Percentiles rank a stretch among this genome's conserved stretches.
Evolutionary conservation across 2,113 vertebrate species (phyloP).

Genomic region (Melospiza melodia): DNA sequence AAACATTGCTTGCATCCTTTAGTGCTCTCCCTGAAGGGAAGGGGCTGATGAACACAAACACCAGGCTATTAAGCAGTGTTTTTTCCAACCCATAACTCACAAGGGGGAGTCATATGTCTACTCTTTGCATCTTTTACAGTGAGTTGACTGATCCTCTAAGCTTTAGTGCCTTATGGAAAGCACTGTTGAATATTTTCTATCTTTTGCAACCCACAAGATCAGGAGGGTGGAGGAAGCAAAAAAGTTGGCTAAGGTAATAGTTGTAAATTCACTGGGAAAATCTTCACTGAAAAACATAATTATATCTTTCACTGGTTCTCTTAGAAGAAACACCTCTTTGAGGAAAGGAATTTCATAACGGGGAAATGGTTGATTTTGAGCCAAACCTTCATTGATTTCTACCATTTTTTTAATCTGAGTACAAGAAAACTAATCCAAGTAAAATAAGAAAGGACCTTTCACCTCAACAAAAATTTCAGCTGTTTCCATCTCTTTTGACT

Average conservation of each 20-base stretch:
- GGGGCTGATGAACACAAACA: neutral
- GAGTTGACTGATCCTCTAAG: neutral
- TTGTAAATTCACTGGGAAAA: neutral
- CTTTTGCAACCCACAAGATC: neutral
- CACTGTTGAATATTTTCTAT: neutral
- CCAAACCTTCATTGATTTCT: neutral
- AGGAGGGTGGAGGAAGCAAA: neutral
- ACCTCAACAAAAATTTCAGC: neutral
- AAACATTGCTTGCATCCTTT: neutral
- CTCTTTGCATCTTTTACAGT: neutral
- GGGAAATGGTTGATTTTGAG: neutral
- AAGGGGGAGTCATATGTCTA: conserved; percentile 53
- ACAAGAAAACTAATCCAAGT: neutral
- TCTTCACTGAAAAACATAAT: neutral
- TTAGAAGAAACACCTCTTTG: neutral
- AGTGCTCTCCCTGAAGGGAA: neutral
- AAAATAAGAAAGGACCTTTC: neutral
- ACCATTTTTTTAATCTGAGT: too few relatives aligned
- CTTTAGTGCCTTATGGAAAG: neutral
- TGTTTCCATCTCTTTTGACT: neutral
- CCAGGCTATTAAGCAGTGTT: neutral
- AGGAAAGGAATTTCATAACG: neutral
- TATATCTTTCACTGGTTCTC: neutral
- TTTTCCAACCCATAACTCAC: conserved; percentile 40
- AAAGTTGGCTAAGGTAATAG: neutral